Evolutionary conservation across 2,113 vertebrate species (phyloP).

Genomic region (Anolis carolinensis): DNA sequence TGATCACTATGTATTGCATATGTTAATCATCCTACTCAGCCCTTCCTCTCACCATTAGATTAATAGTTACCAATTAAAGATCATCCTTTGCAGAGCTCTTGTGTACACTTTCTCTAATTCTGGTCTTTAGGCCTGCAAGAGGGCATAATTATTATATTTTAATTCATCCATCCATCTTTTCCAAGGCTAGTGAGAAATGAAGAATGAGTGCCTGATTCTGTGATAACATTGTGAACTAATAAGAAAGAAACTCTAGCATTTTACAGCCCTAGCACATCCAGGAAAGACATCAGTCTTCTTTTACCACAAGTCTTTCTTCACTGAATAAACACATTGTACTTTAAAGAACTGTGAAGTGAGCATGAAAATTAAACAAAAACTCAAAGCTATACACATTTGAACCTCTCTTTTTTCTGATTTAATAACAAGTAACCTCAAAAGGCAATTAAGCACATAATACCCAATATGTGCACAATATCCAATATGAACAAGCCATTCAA

Average conservation of each 20-base stretch:
- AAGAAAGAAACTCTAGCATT: slow-evolving; percentile 29
- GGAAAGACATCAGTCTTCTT: slow-evolving; percentile 1
- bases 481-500: too few species aligned
- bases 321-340: background rate
- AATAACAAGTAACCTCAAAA: slow-evolving; percentile 10
- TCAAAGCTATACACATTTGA: background rate
- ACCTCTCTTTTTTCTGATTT: slow-evolving; percentile 29
- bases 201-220: slow-evolving; percentile 26
- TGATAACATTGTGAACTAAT: slow-evolving; percentile 31
- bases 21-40: slow-evolving; percentile 66
- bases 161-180: slow-evolving; percentile 70
- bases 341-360: background rate
- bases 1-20: slow-evolving; percentile 56
- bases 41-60: slow-evolving; percentile 69
- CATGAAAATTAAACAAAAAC: background rate
- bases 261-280: slow-evolving; percentile 7
- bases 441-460: too few species aligned
- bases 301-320: background rate
- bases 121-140: slow-evolving; percentile 74
- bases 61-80: slow-evolving; percentile 76
- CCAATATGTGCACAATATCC: too few species aligned
- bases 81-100: slow-evolving; percentile 58
- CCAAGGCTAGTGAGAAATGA: slow-evolving; percentile 69
- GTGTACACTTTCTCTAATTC: slow-evolving; percentile 74
- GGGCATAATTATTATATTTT: slow-evolving; percentile 66